Percentiles rank a stretch among this genome's conserved stretches.
Conservation (phyloP, 1,140 invertebrate species). For the Caerostris extrusa region DNA sequence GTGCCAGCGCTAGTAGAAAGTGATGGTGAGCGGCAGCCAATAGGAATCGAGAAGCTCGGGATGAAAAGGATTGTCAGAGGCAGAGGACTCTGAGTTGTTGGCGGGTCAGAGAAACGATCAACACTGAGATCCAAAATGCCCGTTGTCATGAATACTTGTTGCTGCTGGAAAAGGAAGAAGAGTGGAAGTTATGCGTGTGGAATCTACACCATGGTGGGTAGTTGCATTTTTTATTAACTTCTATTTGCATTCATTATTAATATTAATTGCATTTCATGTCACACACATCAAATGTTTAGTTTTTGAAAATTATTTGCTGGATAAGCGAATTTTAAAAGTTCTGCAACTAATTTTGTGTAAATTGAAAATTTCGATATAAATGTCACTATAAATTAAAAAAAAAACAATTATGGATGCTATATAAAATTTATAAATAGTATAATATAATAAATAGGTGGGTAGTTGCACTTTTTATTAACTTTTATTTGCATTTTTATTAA, state of each 20-base stretch:
- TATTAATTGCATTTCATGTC: too few relatives aligned
- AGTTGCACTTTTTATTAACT: too few relatives aligned
- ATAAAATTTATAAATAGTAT: too few relatives aligned
- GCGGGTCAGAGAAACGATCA: conserved; percentile 6
- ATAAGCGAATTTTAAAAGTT: too few relatives aligned
- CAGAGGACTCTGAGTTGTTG: conserved; percentile 47
- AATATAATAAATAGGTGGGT: too few relatives aligned
- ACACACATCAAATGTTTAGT: background rate
- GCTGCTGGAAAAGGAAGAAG: conserved; percentile 90
- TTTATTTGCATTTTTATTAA: too few relatives aligned
- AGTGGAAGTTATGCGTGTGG: conserved; percentile 89
- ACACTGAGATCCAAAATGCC: conserved; percentile 15
- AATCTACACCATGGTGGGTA: conserved; percentile 87
- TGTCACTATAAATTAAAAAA: too few relatives aligned
- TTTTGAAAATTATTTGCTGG: background rate
- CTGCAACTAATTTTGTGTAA: too few relatives aligned
- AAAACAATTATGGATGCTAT: too few relatives aligned
- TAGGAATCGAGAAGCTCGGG: conserved; percentile 44
- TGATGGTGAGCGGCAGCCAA: conserved; percentile 19
- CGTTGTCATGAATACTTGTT: conserved; percentile 83
- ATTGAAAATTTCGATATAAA: too few relatives aligned
- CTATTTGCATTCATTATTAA: background rate
- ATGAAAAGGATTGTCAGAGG: conserved; percentile 61
- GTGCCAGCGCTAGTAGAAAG: background rate
- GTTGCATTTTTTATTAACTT: background rate